These are phyloP conservation scores for Amyelois transitella DNA, from an alignment of 1,140 invertebrate genomes.

Conservation along the genomic window DNA sequence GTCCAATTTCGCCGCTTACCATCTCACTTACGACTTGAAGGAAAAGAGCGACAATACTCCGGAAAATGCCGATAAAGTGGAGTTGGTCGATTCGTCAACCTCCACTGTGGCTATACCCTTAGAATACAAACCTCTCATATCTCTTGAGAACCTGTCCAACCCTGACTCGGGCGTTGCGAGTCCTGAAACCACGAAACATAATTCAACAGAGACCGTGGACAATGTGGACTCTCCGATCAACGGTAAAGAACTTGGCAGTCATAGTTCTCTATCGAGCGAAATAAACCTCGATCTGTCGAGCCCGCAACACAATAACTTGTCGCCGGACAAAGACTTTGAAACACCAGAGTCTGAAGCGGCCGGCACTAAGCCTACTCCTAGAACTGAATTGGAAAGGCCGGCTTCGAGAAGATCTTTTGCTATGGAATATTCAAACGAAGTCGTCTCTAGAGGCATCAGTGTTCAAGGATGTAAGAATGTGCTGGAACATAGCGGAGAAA, in stretches of 20 bases:
- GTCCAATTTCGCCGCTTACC: background rate
- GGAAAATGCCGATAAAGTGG: conserved; percentile 68
- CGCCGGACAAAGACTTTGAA: conserved; percentile 58
- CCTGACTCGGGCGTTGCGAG: conserved; percentile 75
- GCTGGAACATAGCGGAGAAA: conserved; percentile 51
- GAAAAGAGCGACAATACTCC: conserved; percentile 75
- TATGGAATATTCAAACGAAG: conserved; percentile 56
- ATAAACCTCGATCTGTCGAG: conserved; percentile 73
- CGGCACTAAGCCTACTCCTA: background rate
- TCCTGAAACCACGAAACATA: conserved; percentile 73
- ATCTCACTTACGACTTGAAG: conserved; percentile 18
- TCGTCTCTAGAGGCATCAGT: conserved; percentile 54
- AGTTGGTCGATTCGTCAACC: conserved; percentile 34
- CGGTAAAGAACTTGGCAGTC: conserved; percentile 63
- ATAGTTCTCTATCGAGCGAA: conserved; percentile 74
- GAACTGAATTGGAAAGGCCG: conserved; percentile 62
- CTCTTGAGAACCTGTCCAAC: conserved; percentile 63
- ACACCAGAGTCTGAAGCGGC: conserved; percentile 58
- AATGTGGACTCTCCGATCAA: conserved; percentile 66
- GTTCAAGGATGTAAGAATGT: conserved; percentile 44
- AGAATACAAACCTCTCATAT: conserved; percentile 57
- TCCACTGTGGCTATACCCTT: conserved; percentile 47
- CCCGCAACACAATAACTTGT: conserved; percentile 47
- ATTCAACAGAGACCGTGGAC: conserved; percentile 67
- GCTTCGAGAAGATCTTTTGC: conserved; percentile 72